Evolutionary conservation across 2,888 invertebrate species (phyloP), one percentile per base, ranked within the genome.

Genomic region (Cylloceria caligata): DNA sequence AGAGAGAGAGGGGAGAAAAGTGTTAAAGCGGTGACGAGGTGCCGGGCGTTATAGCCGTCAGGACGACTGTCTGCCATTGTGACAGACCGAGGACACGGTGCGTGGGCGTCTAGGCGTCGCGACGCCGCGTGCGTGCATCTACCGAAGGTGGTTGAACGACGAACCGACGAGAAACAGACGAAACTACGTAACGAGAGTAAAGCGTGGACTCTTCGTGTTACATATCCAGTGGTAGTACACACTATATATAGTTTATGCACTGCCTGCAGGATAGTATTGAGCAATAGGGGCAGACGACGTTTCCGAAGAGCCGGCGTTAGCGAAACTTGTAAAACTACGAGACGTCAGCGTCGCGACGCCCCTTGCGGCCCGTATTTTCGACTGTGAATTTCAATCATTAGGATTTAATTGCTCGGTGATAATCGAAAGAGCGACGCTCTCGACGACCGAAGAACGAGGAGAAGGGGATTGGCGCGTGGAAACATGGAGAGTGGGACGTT

Each of bases 401-500:
- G 9, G 6, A 13, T 27, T 27, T 36, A 27, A 27, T 65, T 19
- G 27, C 24, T 49, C 49, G 16, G 39, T 24, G 73, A 21, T 34
- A 62, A 27, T 60, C 42, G 67, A n/a, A 24, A 36, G 80, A 60
- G 49, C 49, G 24, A 24, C 42, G 71, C 21, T 39, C 13, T 52
- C 42, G 55, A 36, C 19, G 64, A 36, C 7, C 6, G 19, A 39
- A 39, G 19, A 52, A 60, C 52, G 24, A 67, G 47, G 52, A 62
- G 47, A 55, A 6, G 19, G 34, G 68, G 75, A 68, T 79, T 78
- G 76, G 67, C 77, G 74, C 75, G 80, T 74, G 62, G 73, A 88
- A 88, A 87, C 86, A 90, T 90, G 90, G 89, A 87, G 89, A 90
- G 87, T 88, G 86, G 87, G 87, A 88, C 84, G 88, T 88, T 86